Conservation (phyloP, 2,113 vertebrate genomes). For the Daubentonia madagascariensis region DNA sequence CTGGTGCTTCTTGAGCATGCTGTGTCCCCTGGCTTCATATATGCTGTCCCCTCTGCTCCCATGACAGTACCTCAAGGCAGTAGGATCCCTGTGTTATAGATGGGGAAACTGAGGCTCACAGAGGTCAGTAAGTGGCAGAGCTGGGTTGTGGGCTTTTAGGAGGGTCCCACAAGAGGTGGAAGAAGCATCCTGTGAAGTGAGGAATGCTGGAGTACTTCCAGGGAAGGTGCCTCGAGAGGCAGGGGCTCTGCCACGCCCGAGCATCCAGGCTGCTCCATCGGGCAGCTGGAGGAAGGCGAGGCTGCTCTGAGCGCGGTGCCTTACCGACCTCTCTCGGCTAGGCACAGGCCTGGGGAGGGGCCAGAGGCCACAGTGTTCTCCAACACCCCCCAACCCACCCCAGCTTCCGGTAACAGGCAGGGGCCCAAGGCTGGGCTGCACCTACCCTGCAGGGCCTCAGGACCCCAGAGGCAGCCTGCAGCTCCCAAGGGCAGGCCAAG, state of each 20-base stretch:
- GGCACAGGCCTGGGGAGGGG: neutral
- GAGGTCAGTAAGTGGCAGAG: neutral
- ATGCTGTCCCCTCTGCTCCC: neutral
- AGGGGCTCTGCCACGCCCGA: neutral
- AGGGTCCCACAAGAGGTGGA: neutral
- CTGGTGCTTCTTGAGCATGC: neutral
- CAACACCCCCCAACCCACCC: neutral
- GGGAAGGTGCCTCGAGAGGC: neutral
- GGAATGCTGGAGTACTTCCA: neutral
- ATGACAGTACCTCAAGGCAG: rapidly evolving
- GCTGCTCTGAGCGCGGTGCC: neutral
- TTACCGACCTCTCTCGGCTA: neutral
- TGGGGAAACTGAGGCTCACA: neutral
- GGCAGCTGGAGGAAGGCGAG: neutral
- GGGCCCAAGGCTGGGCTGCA: neutral
- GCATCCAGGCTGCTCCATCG: neutral
- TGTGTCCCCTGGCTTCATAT: neutral
- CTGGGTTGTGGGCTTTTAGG: neutral
- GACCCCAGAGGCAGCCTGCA: neutral
- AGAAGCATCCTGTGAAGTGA: neutral
- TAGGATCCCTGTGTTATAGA: neutral
- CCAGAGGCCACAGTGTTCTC: no score
- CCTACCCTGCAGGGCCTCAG: neutral
- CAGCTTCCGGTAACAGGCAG: neutral
- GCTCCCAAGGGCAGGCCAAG: neutral